Conservation (phyloP, 2,888 invertebrate genomes). For the Clanis bilineata region DNA sequence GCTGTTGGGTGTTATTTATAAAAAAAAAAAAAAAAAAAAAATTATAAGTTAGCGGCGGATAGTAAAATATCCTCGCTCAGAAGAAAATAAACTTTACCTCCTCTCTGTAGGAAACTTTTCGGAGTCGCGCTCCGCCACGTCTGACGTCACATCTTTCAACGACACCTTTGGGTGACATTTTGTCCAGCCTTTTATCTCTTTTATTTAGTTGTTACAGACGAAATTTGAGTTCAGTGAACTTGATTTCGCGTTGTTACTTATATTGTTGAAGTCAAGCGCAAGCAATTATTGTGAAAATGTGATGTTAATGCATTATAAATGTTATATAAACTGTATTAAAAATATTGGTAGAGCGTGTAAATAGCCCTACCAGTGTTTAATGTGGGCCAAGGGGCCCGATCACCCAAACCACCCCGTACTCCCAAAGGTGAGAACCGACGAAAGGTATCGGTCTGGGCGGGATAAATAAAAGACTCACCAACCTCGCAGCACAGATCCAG, state of each 20-base stretch:
- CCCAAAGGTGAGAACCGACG: too few species aligned
- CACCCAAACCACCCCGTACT: too few species aligned
- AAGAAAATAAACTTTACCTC: conserved; percentile 32
- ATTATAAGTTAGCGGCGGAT: not conserved
- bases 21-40: too few species aligned
- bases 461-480: too few species aligned
- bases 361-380: too few species aligned
- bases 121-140: conserved; percentile 44
- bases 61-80: conserved; percentile 15
- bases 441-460: too few species aligned
- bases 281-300: too few species aligned
- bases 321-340: not conserved
- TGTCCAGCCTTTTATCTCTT: conserved; percentile 43
- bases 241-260: not conserved
- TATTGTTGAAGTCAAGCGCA: not conserved
- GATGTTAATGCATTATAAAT: too few species aligned
- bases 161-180: conserved; percentile 59
- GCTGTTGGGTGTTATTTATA: too few species aligned
- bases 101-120: conserved; percentile 34
- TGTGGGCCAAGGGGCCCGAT: too few species aligned
- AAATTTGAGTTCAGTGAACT: conserved; percentile 7
- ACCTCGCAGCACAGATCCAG: too few species aligned
- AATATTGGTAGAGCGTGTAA: not conserved
- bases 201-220: conserved; percentile 38
- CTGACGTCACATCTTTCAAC: conserved; percentile 44